Evolutionary conservation across 1,140 invertebrate genomes (phyloP), one percentile per base, ranked within the genome.

Genomic region (Marisa cornuarietis): DNA sequence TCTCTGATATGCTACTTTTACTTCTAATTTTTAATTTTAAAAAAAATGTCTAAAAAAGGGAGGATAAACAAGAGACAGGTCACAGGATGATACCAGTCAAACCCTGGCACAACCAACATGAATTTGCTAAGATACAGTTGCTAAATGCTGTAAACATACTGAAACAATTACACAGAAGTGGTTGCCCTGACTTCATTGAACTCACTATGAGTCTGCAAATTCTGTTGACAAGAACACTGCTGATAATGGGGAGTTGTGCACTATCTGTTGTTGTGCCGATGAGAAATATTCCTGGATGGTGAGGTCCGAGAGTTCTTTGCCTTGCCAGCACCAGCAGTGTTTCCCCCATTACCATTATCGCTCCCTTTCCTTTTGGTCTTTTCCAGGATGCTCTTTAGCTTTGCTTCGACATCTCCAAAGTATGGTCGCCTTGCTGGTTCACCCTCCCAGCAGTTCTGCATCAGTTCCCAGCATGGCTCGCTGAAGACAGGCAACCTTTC

Each of bases 381-480:
- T 31, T 85, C 85, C 69, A 81, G 78, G 68, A 85, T 86, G 58
- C n/a, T 69, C 20, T 71, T 74, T 0, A 96, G 91, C 42, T 93
- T 91, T 0, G 93, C 93, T 84, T 96, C 94, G 0, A 97, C 94
- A 83, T 95, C 93, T 52, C 96, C 96, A 1, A 96, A 91, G 54
- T 96, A 90, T 0, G 96, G 96, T n/a, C 96, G 90, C 79, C 93
- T 92, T 4, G 91, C 88, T 16, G 96, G 94, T 77, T 96, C 95
- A 13, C 94, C 93, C 71, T 94, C 92, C 96, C 96, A 97, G 87
- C 96, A 97, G 79, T 94, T 93, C 89, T 95, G 92, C 96, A 97
- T 97, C 26, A 98, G 90, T 62, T 93, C 91, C 96, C 96, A 97
- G 88, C 96, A 96, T 62, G 94, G 93, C 74, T 95, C 93, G 75